A percentile compares a stretch with the other conserved stretches of the same genome.
phyloP scores from a whole-genome alignment of 1,140 invertebrate genomes.

The Conus ventricosus region DNA sequence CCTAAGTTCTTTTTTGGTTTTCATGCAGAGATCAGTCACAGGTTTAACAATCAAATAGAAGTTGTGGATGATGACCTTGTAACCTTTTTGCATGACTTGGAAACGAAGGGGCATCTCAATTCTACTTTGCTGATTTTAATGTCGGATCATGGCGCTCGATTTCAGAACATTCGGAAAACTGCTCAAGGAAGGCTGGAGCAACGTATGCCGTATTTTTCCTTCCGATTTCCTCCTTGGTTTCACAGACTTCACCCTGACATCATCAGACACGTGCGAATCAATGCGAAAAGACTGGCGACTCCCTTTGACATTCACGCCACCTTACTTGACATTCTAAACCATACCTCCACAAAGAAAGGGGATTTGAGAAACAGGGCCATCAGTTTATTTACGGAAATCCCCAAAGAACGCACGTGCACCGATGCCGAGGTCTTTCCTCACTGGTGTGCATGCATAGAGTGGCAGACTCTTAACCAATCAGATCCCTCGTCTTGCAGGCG shows the following conservation, averaged over 20 bases:
- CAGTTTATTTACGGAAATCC: constrained; percentile 79
- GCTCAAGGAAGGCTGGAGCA: constrained; percentile 91
- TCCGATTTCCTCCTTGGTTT: constrained; percentile 86
- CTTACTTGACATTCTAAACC: constrained; percentile 72
- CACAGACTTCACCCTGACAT: constrained; percentile 79
- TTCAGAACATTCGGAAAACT: constrained; percentile 85
- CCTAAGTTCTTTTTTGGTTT: constrained; percentile 88
- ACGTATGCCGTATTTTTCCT: constrained; percentile 87
- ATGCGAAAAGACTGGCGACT: constrained; percentile 75
- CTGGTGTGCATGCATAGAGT: constrained; percentile 94
- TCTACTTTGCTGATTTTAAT: constrained; percentile 84
- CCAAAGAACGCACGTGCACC: constrained; percentile 84
- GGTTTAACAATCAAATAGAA: constrained; percentile 84
- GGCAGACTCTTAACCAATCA: constrained; percentile 75
- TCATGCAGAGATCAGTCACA: constrained; percentile 90
- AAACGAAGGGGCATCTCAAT: constrained; percentile 76
- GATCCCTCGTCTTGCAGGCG: background rate
- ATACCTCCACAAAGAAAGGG: constrained; percentile 80
- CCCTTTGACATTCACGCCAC: constrained; percentile 76
- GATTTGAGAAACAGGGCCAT: constrained; percentile 77
- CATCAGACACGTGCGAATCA: constrained; percentile 81
- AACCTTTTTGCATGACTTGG: constrained; percentile 82
- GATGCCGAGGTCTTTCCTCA: constrained; percentile 93
- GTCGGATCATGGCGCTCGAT: constrained; percentile 94
- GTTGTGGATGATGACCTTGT: constrained; percentile 82